Conservation (phyloP, 2,888 invertebrate species). For the Campoletis raptor region DNA sequence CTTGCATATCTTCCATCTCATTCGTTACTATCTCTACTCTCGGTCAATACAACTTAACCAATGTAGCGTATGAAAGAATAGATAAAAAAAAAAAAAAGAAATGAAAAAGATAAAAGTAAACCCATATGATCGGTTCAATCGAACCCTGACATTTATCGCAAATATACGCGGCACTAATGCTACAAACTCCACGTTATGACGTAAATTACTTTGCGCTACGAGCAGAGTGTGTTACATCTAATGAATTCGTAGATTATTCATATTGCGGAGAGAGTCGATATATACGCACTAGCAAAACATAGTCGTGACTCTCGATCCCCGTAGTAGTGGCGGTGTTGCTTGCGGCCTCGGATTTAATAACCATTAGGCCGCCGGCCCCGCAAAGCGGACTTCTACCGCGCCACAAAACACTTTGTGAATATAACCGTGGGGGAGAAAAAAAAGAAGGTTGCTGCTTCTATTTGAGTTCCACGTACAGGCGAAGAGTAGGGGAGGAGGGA, state of each 20-base stretch:
- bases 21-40: constrained; percentile 28
- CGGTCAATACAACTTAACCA: constrained; percentile 30
- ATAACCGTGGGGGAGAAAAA: constrained; percentile 48
- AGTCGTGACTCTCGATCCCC: constrained; percentile 33
- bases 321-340: constrained; percentile 21
- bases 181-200: constrained; percentile 52
- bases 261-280: constrained; percentile 11
- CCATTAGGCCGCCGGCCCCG: constrained; percentile 76
- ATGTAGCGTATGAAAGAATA: constrained; percentile 3
- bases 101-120: constrained; percentile 9
- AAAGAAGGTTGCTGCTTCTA: constrained; percentile 51
- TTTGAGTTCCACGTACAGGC: constrained; percentile 8
- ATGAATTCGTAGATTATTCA: constrained; percentile 64
- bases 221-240: constrained; percentile 32
- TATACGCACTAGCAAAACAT: constrained; percentile 28
- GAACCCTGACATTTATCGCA: constrained; percentile 69
- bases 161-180: constrained; percentile 51
- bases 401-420: constrained; percentile 25
- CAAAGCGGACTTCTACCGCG: constrained; percentile 14
- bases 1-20: constrained; percentile 27
- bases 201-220: constrained; percentile 48
- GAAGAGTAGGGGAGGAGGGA: constrained; percentile 57
- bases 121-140: constrained; percentile 54
- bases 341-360: constrained; percentile 77
- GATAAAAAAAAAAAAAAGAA: not conserved